Percentiles rank a stretch among this genome's conserved stretches.
Evolutionary conservation across 2,113 vertebrate species (phyloP).

Genomic region (Mirounga angustirostris): DNA sequence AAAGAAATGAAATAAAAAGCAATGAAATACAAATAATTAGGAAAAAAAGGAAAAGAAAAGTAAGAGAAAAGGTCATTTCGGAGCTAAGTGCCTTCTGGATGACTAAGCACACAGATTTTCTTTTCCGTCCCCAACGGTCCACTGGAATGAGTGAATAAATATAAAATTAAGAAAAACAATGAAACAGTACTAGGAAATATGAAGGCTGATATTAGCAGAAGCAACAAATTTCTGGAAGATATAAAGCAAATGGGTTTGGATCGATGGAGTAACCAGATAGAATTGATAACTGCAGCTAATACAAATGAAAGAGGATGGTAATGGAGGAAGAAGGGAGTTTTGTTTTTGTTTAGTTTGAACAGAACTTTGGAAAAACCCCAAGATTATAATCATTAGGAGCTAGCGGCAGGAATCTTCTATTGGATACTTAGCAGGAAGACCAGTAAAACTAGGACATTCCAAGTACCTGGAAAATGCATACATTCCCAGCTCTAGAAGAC

Average conservation of each 20-base stretch:
- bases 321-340: neutral
- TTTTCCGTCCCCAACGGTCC: neutral
- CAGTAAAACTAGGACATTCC: neutral
- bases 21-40: neutral
- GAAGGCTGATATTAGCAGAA: neutral
- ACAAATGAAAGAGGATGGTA: neutral
- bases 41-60: neutral
- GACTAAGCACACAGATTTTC: neutral
- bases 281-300: neutral
- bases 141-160: neutral
- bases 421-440: neutral
- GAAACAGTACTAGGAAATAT: neutral
- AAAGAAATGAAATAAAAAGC: neutral
- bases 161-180: constrained; percentile 10
- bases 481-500: neutral
- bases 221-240: constrained; percentile 3
- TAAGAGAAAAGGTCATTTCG: neutral
- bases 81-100: neutral
- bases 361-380: neutral
- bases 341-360: neutral
- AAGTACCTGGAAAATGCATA: neutral
- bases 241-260: neutral
- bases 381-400: neutral
- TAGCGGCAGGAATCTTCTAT: neutral
- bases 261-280: neutral